Evolutionary conservation across 2,888 invertebrate species (phyloP).

Genomic region (Mayetiola destructor): DNA sequence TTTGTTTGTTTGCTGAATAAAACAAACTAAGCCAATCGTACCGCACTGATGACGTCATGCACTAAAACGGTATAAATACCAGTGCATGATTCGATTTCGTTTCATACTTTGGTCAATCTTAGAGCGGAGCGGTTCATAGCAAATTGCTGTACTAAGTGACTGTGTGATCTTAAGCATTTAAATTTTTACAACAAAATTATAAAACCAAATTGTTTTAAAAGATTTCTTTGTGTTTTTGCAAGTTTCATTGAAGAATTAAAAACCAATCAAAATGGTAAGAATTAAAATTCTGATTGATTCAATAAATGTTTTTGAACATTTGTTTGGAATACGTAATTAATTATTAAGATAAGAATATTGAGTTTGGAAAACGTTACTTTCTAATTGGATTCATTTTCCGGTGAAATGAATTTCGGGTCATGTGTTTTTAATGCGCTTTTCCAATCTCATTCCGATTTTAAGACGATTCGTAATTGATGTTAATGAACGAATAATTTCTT

Average conservation of each 20-base stretch:
- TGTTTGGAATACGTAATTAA: no score
- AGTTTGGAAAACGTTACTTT: no score
- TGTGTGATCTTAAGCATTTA: conserved; percentile 9
- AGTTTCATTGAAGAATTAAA: background rate
- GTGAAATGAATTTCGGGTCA: background rate
- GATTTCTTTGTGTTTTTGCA: background rate
- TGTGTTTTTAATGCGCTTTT: background rate
- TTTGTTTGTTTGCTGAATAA: conserved; percentile 9
- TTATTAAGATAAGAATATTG: no score
- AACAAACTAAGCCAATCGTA: conserved; percentile 10
- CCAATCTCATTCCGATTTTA: background rate
- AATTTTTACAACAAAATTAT: no score
- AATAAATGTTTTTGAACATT: background rate
- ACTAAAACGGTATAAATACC: background rate
- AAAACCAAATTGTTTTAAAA: background rate
- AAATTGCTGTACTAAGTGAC: conserved; percentile 11
- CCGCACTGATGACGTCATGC: background rate
- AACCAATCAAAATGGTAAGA: conserved; percentile 4
- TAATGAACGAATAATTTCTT: background rate
- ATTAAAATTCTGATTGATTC: background rate
- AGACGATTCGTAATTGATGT: no score
- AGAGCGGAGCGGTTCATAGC: conserved; percentile 13
- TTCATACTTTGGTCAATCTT: conserved; percentile 9
- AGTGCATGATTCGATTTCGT: background rate
- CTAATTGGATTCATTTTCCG: background rate